These are phyloP conservation scores for Caenorhabditis brenneri DNA, from an alignment of 1,140 invertebrate genomes.

Conservation along the genomic window DNA sequence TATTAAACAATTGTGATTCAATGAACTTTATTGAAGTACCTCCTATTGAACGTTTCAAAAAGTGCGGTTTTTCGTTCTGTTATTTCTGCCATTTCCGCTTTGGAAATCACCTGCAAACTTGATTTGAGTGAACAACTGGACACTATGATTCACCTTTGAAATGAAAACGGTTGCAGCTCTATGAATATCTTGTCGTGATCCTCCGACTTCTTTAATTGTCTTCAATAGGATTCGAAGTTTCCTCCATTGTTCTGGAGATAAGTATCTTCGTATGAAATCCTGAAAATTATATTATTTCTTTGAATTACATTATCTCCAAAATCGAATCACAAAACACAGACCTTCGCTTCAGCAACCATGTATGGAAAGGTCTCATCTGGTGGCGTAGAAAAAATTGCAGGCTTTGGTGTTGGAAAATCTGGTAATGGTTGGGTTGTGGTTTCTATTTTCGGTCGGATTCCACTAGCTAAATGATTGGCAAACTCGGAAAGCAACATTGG, in stretches of 20 bases:
- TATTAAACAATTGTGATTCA: neutral
- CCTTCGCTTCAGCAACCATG: slow-evolving; percentile 9
- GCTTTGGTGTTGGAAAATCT: slow-evolving; percentile 20
- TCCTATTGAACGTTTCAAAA: slow-evolving; percentile 7
- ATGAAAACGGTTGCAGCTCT: slow-evolving; percentile 41
- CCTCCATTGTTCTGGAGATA: slow-evolving; percentile 35
- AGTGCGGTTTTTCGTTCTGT: neutral
- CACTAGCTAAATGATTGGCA: neutral
- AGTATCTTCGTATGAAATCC: slow-evolving; percentile 41
- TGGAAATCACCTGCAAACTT: slow-evolving; percentile 27
- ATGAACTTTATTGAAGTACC: neutral
- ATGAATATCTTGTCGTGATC: slow-evolving; percentile 15
- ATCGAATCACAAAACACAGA: neutral
- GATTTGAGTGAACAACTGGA: neutral
- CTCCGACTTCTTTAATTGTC: slow-evolving; percentile 43
- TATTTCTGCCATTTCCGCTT: slow-evolving; percentile 38
- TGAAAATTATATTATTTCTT: slow-evolving; percentile 24
- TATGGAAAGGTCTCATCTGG: slow-evolving; percentile 6
- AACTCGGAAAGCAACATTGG: slow-evolving; percentile 18
- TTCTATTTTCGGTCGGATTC: neutral
- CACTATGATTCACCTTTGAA: neutral
- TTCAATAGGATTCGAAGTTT: slow-evolving; percentile 21
- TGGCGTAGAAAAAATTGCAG: neutral
- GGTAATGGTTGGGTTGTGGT: neutral
- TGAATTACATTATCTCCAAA: too few relatives aligned